phyloP scores from a whole-genome alignment of 2,888 invertebrate genomes.

The Ophion ventricosus region DNA sequence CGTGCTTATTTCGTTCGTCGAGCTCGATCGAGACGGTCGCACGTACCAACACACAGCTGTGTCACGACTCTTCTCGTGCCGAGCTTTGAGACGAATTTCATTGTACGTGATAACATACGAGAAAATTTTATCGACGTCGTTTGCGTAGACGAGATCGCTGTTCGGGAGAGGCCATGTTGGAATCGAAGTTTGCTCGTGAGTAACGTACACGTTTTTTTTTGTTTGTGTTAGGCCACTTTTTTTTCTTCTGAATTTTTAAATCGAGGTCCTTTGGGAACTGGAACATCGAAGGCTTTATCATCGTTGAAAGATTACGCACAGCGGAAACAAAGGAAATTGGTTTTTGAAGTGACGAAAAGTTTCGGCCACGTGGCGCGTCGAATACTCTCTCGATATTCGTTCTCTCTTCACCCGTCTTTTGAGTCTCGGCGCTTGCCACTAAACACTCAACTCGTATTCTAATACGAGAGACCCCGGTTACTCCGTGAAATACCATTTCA shows the following conservation, averaged over 20 bases:
- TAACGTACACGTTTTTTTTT: constrained; percentile 32
- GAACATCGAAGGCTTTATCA: background rate
- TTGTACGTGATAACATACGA: background rate
- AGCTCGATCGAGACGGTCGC: constrained; percentile 24
- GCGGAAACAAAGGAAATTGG: background rate
- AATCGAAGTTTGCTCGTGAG: constrained; percentile 49
- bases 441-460: background rate
- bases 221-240: background rate
- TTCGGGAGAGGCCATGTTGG: constrained; percentile 45
- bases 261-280: background rate
- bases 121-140: background rate
- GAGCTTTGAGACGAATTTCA: background rate
- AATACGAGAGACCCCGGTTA: background rate
- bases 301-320: background rate
- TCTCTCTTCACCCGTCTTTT: background rate
- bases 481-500: background rate
- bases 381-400: background rate
- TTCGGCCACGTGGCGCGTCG: background rate
- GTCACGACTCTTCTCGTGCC: background rate
- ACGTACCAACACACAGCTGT: constrained; percentile 2
- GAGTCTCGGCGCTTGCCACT: background rate
- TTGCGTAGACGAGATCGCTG: constrained; percentile 3
- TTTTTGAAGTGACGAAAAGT: background rate
- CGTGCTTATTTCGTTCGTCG: constrained; percentile 19
- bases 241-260: background rate